Conservation (phyloP, 64 coral and sea anemone genomes). For the Pocillopora verrucosa region DNA sequence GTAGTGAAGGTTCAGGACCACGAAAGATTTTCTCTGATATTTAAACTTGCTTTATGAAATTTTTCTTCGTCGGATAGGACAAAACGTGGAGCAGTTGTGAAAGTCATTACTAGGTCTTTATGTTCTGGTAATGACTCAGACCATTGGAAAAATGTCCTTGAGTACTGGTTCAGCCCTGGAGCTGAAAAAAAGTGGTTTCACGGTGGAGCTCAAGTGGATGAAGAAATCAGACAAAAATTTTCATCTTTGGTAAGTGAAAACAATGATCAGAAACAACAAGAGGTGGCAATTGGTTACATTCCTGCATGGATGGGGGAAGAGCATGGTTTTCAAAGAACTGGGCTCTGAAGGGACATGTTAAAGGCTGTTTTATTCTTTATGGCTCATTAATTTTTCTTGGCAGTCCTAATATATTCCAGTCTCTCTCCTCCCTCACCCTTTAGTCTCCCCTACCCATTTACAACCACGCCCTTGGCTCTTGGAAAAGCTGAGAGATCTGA, state of each 20-base stretch:
- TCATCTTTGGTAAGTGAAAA: slow-evolving; percentile 50
- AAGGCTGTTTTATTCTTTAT: too few species aligned
- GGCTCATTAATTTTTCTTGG: too few species aligned
- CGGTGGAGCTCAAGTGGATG: slow-evolving; percentile 55
- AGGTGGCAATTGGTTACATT: too few species aligned
- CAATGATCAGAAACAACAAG: too few species aligned
- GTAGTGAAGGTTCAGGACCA: too few species aligned
- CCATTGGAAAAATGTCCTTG: slow-evolving; percentile 46
- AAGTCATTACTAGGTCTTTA: not conserved
- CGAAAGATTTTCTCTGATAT: too few species aligned
- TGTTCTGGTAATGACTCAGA: not conserved
- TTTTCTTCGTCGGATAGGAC: not conserved
- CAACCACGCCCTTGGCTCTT: not conserved
- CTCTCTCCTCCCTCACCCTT: too few species aligned
- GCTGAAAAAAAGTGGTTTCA: slow-evolving; percentile 71
- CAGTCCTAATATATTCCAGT: too few species aligned
- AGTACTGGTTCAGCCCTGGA: slow-evolving; percentile 85
- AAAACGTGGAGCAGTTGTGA: too few species aligned
- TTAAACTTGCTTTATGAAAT: not conserved
- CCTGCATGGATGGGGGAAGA: too few species aligned
- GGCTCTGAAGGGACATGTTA: not conserved
- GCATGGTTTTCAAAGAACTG: not conserved
- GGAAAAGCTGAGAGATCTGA: too few species aligned
- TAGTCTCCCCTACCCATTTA: not conserved
- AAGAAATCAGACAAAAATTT: slow-evolving; percentile 76